Evolutionary conservation across 2,113 vertebrate species (phyloP), one percentile per base, ranked within the genome.

Genomic region (Apus apus): DNA sequence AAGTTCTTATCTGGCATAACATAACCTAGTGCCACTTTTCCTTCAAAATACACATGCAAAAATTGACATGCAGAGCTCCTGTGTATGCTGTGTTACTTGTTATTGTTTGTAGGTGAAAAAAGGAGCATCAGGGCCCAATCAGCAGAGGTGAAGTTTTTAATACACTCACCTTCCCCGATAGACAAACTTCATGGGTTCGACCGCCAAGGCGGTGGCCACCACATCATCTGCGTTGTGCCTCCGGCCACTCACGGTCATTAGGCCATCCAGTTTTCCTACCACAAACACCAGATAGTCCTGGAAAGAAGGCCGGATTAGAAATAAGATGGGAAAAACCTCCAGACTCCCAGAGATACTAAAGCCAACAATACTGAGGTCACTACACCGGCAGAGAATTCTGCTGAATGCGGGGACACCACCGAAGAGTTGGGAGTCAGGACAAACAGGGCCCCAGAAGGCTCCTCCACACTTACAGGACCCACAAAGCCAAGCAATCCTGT

Each of bases 101-200:
- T 79, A 16, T 17, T 0, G 0, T 30, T 32, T 79, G 23, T 6
- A 3, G 34, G n/a, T 78, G n/a, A 54, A 54, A 91, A 79, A 79
- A 54, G 11, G 4, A 79, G 26, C 26, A 72, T 70, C 8, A 13
- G 80, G 67, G 80, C 40, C 26, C 48, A 60, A 0, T 6, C 23
- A 80, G n/a, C 16, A 86, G 51, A 8, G 10, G 3, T 87, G 21
- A 74, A 64, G 7, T 43, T 84, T 80, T 75, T 54, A 67, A 68
- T 6, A 53, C 22, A 90, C 97, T 98, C 97, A 99, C 99, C 99
- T 99, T 94, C 99, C 99, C 94, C 99, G 98, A 97, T 99, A 99
- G 64, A 99, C 99, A 98, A 99, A 99, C 97, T 99, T 99, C 99
- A 99, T 99, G 79, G 99, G 99, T 77, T 99, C 99, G 19, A 99